These are phyloP conservation scores for Drosophila phalerata DNA, from an alignment of 2,888 invertebrate genomes.

Conservation along the genomic window DNA sequence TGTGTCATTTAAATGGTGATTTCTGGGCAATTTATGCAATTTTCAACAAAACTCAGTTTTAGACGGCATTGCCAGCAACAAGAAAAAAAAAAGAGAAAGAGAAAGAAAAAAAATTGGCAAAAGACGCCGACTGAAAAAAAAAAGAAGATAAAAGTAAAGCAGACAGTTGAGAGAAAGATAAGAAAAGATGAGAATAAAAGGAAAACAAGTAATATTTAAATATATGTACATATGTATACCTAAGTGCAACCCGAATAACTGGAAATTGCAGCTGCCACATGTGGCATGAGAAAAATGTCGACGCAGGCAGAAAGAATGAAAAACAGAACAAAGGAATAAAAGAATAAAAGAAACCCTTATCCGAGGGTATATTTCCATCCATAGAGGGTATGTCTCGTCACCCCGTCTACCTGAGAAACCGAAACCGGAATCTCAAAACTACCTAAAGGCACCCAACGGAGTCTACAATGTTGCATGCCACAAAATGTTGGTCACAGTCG, in stretches of 20 bases:
- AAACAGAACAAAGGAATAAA: too few relatives aligned
- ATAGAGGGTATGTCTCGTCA: conserved; percentile 21
- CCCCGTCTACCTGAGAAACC: conserved; percentile 42
- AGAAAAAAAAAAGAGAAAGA: background rate
- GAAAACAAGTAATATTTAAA: background rate
- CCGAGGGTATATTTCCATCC: background rate
- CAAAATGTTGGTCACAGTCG: conserved; percentile 49
- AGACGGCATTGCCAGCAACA: conserved; percentile 46
- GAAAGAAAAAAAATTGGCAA: background rate
- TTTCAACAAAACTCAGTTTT: background rate
- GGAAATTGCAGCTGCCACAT: conserved; percentile 39
- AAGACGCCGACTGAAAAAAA: background rate
- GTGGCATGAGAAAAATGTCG: conserved; percentile 5
- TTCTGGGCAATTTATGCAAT: background rate
- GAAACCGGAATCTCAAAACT: background rate
- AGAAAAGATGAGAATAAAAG: too few relatives aligned
- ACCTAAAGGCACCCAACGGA: conserved; percentile 32
- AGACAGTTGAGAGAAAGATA: background rate
- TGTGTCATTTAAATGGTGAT: background rate
- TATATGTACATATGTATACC: too few relatives aligned
- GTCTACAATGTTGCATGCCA: conserved; percentile 29
- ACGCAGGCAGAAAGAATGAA: conserved; percentile 17
- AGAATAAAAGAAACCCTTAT: background rate
- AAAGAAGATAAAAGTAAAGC: background rate
- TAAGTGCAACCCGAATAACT: conserved; percentile 35